Percentiles rank a stretch among this genome's conserved stretches.
These are phyloP conservation scores for Scalopus aquaticus DNA, from an alignment of 2,113 vertebrate genomes.

Conservation along the genomic window DNA sequence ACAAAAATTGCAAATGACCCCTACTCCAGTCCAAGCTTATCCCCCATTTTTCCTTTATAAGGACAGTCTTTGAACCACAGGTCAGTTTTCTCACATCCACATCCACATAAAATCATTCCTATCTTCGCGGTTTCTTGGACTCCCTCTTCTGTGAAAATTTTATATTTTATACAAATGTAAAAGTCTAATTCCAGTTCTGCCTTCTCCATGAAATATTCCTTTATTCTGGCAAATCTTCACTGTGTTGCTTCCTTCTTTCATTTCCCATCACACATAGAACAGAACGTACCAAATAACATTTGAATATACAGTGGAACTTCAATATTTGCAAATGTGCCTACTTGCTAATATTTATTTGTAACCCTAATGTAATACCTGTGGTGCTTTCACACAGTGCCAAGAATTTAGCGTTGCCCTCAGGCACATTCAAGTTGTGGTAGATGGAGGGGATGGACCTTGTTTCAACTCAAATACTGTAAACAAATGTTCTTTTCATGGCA, in stretches of 20 bases:
- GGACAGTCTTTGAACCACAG: neutral
- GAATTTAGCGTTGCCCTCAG: neutral
- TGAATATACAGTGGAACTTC: neutral
- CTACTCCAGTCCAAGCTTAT: neutral
- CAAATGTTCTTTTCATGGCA: neutral
- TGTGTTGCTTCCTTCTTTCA: neutral
- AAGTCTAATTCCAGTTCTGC: neutral
- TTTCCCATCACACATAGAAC: neutral
- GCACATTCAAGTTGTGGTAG: neutral
- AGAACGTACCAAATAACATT: neutral
- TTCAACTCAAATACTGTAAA: neutral
- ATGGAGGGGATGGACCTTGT: accelerated
- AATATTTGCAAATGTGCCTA: neutral
- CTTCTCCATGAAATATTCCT: neutral
- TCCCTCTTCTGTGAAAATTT: neutral
- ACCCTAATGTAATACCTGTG: neutral
- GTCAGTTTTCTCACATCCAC: neutral
- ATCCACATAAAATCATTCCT: neutral
- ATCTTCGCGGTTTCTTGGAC: neutral
- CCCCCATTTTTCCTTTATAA: neutral
- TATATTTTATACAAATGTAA: neutral
- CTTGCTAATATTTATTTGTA: neutral
- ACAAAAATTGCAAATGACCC: neutral
- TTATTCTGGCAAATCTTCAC: neutral
- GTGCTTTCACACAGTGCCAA: accelerated